These are phyloP conservation scores for Nycticorax nycticorax DNA, from an alignment of 2,113 vertebrate species.

Conservation along the genomic window DNA sequence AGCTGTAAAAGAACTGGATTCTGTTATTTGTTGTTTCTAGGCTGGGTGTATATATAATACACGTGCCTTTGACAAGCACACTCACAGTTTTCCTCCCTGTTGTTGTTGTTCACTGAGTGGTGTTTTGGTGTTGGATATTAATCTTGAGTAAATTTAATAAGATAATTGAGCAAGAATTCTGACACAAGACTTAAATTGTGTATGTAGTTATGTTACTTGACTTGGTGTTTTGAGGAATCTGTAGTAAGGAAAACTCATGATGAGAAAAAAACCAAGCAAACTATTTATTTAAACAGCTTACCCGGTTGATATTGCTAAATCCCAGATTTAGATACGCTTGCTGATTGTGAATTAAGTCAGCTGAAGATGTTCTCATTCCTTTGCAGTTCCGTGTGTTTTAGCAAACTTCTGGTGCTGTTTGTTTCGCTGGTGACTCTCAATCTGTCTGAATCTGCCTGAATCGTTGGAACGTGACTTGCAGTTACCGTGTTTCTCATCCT, in stretches of 20 bases:
- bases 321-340: not conserved
- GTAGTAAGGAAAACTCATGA: not conserved
- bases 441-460: slow-evolving; percentile 17
- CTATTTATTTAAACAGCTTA: not conserved
- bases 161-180: not conserved
- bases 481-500: slow-evolving; percentile 37
- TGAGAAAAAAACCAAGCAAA: not conserved
- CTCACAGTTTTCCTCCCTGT: not conserved
- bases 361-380: slow-evolving; percentile 14
- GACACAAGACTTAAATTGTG: not conserved
- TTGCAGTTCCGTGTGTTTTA: not conserved
- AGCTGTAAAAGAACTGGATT: not conserved
- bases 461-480: slow-evolving; percentile 36
- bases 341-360: slow-evolving; percentile 38
- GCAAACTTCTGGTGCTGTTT: slow-evolving; percentile 39
- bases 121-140: not conserved
- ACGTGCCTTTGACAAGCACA: not conserved
- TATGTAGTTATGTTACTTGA: not conserved
- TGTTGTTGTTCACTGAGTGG: not conserved
- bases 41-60: not conserved
- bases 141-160: not conserved
- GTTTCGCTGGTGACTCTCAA: slow-evolving; percentile 19
- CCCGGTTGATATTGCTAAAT: not conserved
- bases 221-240: not conserved
- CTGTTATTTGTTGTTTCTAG: not conserved